Conservation (phyloP, 1,140 invertebrate species). For the Maconellicoccus hirsutus region DNA sequence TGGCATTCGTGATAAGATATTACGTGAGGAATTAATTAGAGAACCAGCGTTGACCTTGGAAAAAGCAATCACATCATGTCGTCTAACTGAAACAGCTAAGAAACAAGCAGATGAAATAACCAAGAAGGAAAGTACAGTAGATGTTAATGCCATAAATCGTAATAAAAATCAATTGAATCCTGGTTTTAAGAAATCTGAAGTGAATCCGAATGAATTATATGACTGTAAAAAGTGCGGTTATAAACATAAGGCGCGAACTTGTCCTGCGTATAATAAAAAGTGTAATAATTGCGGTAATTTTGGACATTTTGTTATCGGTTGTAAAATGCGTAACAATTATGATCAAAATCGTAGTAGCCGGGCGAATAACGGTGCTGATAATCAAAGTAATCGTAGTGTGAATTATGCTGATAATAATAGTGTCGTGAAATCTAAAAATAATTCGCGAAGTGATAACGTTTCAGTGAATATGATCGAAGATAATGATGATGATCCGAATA, state of each 20-base stretch:
- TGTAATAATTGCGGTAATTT: slow-evolving; percentile 27
- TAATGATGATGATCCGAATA: not conserved
- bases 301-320: slow-evolving; percentile 27
- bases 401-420: too few relatives aligned
- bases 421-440: too few relatives aligned
- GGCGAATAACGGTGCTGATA: too few relatives aligned
- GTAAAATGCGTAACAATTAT: slow-evolving; percentile 25
- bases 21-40: slow-evolving; percentile 18
- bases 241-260: slow-evolving; percentile 11
- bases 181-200: not conserved
- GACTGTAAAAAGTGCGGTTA: slow-evolving; percentile 23
- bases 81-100: too few relatives aligned
- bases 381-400: too few relatives aligned
- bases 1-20: not conserved
- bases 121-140: not conserved
- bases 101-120: not conserved
- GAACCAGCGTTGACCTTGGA: slow-evolving; percentile 9
- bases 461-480: not conserved
- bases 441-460: too few relatives aligned
- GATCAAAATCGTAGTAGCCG: not conserved
- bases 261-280: slow-evolving; percentile 27
- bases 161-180: not conserved
- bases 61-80: too few relatives aligned
- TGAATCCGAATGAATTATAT: not conserved
- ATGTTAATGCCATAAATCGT: not conserved